Conservation (phyloP, 2,797 vertebrate species). For the Balearica regulorum region DNA sequence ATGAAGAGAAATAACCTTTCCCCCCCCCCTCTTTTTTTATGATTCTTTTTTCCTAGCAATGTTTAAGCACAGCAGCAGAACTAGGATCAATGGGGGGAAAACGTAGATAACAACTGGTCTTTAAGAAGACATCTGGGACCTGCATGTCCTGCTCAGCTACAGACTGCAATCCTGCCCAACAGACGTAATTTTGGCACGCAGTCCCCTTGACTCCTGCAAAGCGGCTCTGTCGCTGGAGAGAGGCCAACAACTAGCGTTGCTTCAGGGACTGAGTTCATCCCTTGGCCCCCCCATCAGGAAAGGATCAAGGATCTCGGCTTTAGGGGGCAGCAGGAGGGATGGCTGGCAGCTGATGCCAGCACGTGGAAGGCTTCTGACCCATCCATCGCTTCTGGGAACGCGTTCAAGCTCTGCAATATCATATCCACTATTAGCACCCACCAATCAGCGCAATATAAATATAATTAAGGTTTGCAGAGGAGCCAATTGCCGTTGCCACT, state of each 20-base stretch:
- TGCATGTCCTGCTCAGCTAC: background rate
- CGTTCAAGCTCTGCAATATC: background rate
- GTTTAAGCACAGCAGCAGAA: background rate
- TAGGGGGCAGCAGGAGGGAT: background rate
- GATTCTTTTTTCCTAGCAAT: background rate
- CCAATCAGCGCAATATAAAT: too few relatives aligned
- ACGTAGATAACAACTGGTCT: background rate
- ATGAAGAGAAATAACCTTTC: background rate
- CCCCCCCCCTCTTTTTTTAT: background rate
- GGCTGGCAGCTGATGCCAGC: background rate
- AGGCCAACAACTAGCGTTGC: background rate
- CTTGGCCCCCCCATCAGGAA: background rate
- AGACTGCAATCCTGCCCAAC: background rate
- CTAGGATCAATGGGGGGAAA: background rate
- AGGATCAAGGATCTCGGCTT: background rate
- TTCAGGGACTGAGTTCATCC: background rate
- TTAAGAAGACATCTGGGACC: background rate
- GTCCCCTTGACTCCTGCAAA: background rate
- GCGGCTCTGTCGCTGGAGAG: background rate
- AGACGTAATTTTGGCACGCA: background rate
- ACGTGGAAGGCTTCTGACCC: accelerated
- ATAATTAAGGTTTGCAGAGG: background rate
- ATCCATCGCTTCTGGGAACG: background rate
- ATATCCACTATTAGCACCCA: background rate
- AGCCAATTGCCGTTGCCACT: background rate